Evolutionary conservation across 2,888 invertebrate genomes (phyloP).

Genomic region (Aspidapion aeneum): DNA sequence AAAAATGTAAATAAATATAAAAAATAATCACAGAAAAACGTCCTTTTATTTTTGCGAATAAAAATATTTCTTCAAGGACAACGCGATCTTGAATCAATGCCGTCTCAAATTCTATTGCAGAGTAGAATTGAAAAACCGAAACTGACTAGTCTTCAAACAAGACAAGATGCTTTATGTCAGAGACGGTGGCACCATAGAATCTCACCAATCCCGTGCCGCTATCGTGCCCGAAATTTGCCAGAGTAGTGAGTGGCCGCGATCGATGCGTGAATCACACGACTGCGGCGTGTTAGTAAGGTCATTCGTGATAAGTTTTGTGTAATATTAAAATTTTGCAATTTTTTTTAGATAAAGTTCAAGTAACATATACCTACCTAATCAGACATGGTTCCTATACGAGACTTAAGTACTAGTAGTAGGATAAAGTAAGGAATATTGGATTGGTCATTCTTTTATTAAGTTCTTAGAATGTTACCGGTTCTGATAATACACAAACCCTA

Average conservation of each 20-base stretch:
- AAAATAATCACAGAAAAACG: background rate
- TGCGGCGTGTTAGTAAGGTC: constrained; percentile 16
- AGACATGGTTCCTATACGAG: no score
- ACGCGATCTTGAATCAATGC: background rate
- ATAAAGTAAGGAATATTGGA: no score
- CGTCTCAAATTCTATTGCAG: background rate
- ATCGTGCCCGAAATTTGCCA: constrained; percentile 21
- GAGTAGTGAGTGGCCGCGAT: background rate
- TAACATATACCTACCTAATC: no score
- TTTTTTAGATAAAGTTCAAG: no score
- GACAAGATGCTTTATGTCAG: constrained; percentile 15
- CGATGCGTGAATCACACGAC: constrained; percentile 13
- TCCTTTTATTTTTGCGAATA: background rate
- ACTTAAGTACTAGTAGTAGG: no score
- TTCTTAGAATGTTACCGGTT: no score
- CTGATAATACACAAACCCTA: no score
- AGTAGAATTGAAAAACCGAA: background rate
- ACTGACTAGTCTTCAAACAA: constrained; percentile 13
- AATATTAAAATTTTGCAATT: no score
- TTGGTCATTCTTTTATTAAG: no score
- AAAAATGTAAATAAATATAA: background rate
- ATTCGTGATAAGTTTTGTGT: constrained; percentile 18
- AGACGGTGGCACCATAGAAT: constrained; percentile 22
- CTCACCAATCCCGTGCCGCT: constrained; percentile 23
- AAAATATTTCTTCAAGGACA: background rate